These are phyloP conservation scores for Terrapene triunguis DNA, from an alignment of 2,113 vertebrate genomes.

Conservation along the genomic window DNA sequence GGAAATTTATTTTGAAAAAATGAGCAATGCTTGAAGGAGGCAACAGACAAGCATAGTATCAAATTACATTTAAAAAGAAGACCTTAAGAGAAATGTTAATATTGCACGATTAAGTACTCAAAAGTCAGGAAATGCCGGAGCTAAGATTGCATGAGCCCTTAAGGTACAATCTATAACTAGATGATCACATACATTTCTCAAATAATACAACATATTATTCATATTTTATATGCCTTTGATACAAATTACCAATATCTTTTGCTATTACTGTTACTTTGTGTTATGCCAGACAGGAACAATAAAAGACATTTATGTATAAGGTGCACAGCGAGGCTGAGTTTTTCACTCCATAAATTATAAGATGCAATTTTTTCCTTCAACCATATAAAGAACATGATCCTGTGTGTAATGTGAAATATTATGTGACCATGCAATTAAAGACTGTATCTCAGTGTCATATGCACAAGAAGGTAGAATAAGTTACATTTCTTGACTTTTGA, in stretches of 20 bases:
- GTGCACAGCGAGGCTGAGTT: neutral
- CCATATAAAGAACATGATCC: neutral
- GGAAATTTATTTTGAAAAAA: conserved; percentile 24
- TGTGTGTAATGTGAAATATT: neutral
- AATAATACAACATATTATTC: conserved; percentile 34
- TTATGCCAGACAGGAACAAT: neutral
- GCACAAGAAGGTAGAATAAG: neutral
- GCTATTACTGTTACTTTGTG: conserved; percentile 32
- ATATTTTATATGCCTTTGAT: conserved; percentile 28
- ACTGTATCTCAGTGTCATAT: neutral
- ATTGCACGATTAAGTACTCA: conserved; percentile 8
- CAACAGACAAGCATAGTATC: neutral
- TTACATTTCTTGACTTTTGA: neutral
- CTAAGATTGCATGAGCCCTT: neutral
- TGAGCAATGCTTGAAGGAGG: neutral
- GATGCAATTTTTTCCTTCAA: neutral
- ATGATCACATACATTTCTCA: conserved; percentile 5
- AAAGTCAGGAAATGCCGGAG: conserved; percentile 56
- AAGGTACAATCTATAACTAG: neutral
- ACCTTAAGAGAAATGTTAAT: conserved; percentile 37
- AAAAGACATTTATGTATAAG: neutral
- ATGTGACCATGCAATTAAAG: neutral
- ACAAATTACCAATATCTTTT: conserved; percentile 41
- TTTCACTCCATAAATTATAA: neutral
- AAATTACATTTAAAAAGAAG: conserved; percentile 34